Evolutionary conservation across 2,797 vertebrate genomes (phyloP).

Genomic region (Esox masquinongy): DNA sequence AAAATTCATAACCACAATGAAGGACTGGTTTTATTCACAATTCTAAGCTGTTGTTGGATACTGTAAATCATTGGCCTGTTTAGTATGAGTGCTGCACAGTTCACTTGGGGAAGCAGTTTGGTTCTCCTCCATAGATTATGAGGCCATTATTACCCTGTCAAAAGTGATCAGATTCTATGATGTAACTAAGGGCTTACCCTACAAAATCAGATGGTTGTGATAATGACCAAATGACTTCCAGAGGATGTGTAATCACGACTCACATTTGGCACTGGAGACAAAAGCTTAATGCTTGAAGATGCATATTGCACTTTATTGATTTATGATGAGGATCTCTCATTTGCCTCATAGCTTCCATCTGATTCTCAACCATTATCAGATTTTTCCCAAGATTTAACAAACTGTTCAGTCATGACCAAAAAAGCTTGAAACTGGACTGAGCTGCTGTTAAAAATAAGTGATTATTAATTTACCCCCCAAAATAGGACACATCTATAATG

Average conservation of each 20-base stretch:
- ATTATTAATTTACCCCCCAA: background rate
- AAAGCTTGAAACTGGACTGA: background rate
- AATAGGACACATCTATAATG: background rate
- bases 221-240: slow-evolving; percentile 50
- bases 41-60: background rate
- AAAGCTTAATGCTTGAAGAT: slow-evolving; percentile 22
- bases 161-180: slow-evolving; percentile 40
- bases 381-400: too few species aligned
- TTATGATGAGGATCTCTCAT: slow-evolving; percentile 25
- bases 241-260: slow-evolving; percentile 48
- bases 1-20: background rate
- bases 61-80: background rate
- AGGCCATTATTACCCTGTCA: slow-evolving; percentile 9
- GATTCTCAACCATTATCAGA: background rate
- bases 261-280: background rate
- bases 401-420: background rate
- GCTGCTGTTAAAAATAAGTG: background rate
- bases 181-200: slow-evolving; percentile 8
- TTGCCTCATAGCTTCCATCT: slow-evolving; percentile 24
- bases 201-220: slow-evolving; percentile 21
- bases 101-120: slow-evolving; percentile 24
- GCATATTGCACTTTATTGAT: slow-evolving; percentile 28
- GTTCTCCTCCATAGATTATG: slow-evolving; percentile 26
- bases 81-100: slow-evolving; percentile 1
- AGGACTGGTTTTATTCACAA: background rate